Evolutionary conservation across 2,888 invertebrate species (phyloP), one percentile per base, ranked within the genome.

Genomic region (Trichogramma evanescens): DNA sequence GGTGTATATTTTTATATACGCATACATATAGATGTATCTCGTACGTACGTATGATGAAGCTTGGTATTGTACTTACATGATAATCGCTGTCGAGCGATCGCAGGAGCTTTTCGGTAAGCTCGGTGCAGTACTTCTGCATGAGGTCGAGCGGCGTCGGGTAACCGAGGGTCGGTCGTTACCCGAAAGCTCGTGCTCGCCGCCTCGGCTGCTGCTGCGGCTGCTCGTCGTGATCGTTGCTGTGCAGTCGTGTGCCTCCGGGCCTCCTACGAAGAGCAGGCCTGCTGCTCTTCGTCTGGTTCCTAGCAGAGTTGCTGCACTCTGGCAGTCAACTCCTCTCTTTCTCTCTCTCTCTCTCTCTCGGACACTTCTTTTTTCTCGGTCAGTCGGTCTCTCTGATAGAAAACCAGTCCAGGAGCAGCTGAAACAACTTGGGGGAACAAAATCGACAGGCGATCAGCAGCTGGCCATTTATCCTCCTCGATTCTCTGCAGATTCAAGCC

Each of bases 51-150:
- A 67, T 70, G 26, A 26, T 26, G 26, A 26, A 26, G 26, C 26
- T 26, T 26, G 26, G 26, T 26, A 26, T 26, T 26, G 26, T 75
- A 85, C 94, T 94, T 92, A 95, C 95, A 94, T 95, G 94, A 87
- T 95, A 93, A 84, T 93, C 91, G 85, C 86, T 89, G 89, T 95
- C 95, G 86, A 95, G 87, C 82, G 94, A 91, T 88, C 90, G 89
- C 85, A 92, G 89, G 88, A 95, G 89, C 88, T 89, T 92, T 84
- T 91, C 89, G 85, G 93, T 93, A 85, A 95, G 88, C 85, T 94
- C 91, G 84, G 86, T 86, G 73, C 77, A 77, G 73, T 74, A 70
- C 74, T 72, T 76, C 76, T 77, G 77, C 77, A 77, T 77, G 75
- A 73, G 75, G 75, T 79, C 26, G 26, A 26, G 26, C 26, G 26